These are phyloP conservation scores for Arothron firmamentum DNA, from an alignment of 2,113 vertebrate species.

Conservation along the genomic window DNA sequence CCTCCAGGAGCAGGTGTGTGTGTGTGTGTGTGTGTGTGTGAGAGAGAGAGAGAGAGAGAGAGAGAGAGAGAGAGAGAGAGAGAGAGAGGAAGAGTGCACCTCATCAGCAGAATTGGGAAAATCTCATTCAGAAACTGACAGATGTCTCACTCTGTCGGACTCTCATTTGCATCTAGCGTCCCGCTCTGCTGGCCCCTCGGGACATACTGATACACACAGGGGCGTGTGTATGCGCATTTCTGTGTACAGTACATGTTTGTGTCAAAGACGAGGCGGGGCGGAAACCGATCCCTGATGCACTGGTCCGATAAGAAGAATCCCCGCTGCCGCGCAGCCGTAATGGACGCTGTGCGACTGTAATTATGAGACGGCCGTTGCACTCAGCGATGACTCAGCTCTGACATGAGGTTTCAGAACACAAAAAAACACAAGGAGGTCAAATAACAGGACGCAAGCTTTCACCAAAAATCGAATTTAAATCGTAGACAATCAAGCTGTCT, in stretches of 20 bases:
- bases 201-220: too few species aligned
- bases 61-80: too few species aligned
- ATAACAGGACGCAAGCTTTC: too few species aligned
- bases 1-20: not conserved
- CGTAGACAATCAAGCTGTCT: too few species aligned
- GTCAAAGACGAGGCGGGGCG: constrained; percentile 21
- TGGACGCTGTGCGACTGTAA: constrained; percentile 35
- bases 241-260: constrained; percentile 23
- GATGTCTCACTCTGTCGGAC: constrained; percentile 53
- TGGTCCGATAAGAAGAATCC: constrained; percentile 52
- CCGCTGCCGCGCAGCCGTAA: constrained; percentile 36
- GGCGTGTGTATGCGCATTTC: too few species aligned
- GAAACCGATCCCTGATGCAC: constrained; percentile 70
- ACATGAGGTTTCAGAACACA: not conserved
- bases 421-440: not conserved
- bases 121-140: constrained; percentile 58
- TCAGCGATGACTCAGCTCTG: constrained; percentile 25
- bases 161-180: constrained; percentile 49
- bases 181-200: constrained; percentile 8
- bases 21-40: not conserved
- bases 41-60: not conserved
- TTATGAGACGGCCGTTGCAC: constrained; percentile 26
- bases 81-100: not conserved
- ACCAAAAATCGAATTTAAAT: too few species aligned
- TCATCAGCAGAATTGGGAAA: constrained; percentile 61